These are phyloP conservation scores for Ips typographus DNA, from an alignment of 1,140 invertebrate species.

Conservation along the genomic window DNA sequence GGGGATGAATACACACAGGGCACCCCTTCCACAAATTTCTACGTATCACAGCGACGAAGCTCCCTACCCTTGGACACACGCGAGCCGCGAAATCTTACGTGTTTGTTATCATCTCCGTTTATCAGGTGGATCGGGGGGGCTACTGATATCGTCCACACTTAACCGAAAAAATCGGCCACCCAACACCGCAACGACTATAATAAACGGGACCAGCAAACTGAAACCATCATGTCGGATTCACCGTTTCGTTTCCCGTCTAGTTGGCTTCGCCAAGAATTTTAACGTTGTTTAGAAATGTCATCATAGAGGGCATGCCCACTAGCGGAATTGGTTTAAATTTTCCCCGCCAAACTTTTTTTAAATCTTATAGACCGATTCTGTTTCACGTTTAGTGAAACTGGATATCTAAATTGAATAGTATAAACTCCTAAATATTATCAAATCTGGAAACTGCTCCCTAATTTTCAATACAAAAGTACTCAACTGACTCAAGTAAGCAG, in stretches of 20 bases:
- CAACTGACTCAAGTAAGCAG: too few relatives aligned
- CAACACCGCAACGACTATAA: background rate
- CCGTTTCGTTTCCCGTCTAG: background rate
- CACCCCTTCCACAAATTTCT: constrained; percentile 54
- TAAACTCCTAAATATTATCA: too few relatives aligned
- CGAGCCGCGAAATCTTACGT: constrained; percentile 48
- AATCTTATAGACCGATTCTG: too few relatives aligned
- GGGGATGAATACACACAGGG: constrained; percentile 52
- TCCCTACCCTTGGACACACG: constrained; percentile 53
- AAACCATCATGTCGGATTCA: constrained; percentile 6
- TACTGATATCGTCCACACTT: background rate
- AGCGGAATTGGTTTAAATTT: background rate
- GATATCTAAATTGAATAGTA: too few relatives aligned
- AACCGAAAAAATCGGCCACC: background rate
- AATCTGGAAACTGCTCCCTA: too few relatives aligned
- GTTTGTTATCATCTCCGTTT: constrained; percentile 39
- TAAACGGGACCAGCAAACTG: constrained; percentile 3
- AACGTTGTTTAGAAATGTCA: background rate
- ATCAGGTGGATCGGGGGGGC: background rate
- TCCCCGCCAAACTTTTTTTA: too few relatives aligned
- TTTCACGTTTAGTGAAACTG: too few relatives aligned
- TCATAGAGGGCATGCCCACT: constrained; percentile 3
- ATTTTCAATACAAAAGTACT: too few relatives aligned
- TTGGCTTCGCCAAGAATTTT: constrained; percentile 13
- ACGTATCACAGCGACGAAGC: constrained; percentile 52